Evolutionary conservation across 2,797 vertebrate genomes (phyloP).

Genomic region (Delichon dasypus): DNA sequence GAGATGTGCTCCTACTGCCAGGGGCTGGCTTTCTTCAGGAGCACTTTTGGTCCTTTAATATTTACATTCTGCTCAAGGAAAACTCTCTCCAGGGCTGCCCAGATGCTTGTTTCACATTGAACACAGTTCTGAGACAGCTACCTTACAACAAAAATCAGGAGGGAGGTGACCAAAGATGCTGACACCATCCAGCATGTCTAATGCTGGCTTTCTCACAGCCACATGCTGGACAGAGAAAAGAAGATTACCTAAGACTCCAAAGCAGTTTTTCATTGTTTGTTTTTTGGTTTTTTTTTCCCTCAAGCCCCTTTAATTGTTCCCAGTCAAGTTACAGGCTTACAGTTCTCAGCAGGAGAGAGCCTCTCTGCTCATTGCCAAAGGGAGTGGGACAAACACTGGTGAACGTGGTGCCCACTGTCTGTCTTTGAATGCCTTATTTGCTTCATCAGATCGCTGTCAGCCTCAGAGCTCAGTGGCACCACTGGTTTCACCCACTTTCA

Average conservation of each 20-base stretch:
- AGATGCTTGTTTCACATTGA: background rate
- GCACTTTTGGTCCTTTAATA: background rate
- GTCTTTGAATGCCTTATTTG: background rate
- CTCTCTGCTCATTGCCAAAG: background rate
- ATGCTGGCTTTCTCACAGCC: background rate
- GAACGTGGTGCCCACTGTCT: background rate
- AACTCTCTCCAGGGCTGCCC: background rate
- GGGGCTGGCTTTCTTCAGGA: background rate
- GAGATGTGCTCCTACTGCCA: background rate
- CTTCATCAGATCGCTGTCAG: background rate
- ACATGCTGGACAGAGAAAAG: background rate
- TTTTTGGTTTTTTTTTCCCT: background rate
- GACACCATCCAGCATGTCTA: background rate
- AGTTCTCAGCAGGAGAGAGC: background rate
- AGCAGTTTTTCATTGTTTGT: background rate
- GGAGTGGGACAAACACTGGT: background rate
- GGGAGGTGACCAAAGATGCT: background rate
- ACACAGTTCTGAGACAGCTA: background rate
- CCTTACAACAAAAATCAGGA: background rate
- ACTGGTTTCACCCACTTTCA: background rate
- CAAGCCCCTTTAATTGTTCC: background rate
- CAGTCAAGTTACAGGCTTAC: background rate
- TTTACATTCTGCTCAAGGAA: background rate
- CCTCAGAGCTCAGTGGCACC: background rate
- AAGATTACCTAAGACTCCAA: background rate